Conservation (phyloP, 2,797 vertebrate species). For the Antennarius maculatus region DNA sequence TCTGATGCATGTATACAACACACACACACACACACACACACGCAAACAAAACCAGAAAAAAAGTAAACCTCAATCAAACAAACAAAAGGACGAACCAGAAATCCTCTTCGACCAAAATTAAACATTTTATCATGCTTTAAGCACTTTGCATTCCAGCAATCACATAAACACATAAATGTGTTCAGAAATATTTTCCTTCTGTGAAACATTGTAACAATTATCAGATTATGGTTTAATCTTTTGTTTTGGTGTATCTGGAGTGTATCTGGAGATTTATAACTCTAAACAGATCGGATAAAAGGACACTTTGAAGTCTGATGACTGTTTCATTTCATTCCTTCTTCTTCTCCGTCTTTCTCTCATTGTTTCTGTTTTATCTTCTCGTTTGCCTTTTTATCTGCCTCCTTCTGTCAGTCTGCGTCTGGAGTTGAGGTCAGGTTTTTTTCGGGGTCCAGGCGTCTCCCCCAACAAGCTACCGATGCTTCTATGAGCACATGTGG, state of each 20-base stretch:
- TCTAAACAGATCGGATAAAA: conserved; percentile 77
- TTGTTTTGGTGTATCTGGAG: conserved; percentile 77
- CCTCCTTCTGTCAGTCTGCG: conserved; percentile 6
- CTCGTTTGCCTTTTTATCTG: conserved; percentile 23
- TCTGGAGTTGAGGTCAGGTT: conserved; percentile 41
- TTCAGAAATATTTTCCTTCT: conserved; percentile 68
- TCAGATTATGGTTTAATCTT: conserved; percentile 77
- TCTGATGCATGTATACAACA: neutral
- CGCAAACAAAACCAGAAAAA: conserved; percentile 34
- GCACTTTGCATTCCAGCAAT: conserved; percentile 61
- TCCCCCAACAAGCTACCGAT: conserved; percentile 43
- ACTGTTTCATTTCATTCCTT: conserved; percentile 56
- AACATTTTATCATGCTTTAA: conserved; percentile 77
- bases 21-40: conserved; percentile 11
- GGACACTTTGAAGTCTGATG: conserved; percentile 70
- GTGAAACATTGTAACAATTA: conserved; percentile 74
- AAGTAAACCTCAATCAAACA: neutral
- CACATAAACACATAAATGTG: conserved; percentile 69
- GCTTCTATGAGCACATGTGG: conserved; percentile 29
- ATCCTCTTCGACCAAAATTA: conserved; percentile 58
- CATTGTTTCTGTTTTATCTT: conserved; percentile 24
- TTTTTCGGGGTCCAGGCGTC: conserved; percentile 29
- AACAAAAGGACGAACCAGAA: neutral
- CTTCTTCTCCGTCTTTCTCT: neutral
- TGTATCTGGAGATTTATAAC: conserved; percentile 57